phyloP scores from a whole-genome alignment of 2,797 vertebrate species.

The Hozukius guyotensis region DNA sequence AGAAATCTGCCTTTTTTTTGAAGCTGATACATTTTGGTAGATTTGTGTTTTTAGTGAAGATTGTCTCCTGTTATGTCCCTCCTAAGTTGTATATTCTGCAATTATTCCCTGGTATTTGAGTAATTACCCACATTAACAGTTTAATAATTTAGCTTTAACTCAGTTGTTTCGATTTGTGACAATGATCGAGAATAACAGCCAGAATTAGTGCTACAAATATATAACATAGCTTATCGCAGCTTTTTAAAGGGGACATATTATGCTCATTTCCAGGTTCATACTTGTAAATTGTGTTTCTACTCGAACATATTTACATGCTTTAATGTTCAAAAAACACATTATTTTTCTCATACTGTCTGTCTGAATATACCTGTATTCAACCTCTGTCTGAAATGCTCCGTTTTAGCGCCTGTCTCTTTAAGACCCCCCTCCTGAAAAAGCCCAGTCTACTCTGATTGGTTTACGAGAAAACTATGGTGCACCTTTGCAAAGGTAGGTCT shows the following conservation, averaged over 20 bases:
- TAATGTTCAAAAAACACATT: background rate
- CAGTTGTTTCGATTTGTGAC: background rate
- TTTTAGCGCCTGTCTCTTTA: too few relatives aligned
- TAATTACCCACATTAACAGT: background rate
- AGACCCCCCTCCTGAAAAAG: too few relatives aligned
- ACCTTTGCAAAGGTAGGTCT: background rate
- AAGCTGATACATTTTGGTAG: background rate
- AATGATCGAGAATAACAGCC: background rate
- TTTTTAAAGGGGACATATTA: background rate
- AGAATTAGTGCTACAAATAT: too few relatives aligned
- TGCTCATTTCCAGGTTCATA: background rate
- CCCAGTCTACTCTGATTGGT: background rate
- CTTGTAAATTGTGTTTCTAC: background rate
- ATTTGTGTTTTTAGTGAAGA: background rate
- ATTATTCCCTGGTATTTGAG: background rate
- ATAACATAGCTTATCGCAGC: background rate
- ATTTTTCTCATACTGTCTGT: background rate
- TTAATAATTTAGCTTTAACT: background rate
- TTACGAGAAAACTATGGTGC: background rate
- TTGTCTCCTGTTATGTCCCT: background rate
- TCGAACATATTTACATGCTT: background rate
- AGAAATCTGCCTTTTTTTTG: background rate
- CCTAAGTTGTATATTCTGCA: background rate
- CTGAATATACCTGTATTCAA: background rate
- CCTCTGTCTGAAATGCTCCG: background rate